Base-by-base conservation (phyloP, 2,797 vertebrate genomes). In the Acipenser ruthenus region DNA sequence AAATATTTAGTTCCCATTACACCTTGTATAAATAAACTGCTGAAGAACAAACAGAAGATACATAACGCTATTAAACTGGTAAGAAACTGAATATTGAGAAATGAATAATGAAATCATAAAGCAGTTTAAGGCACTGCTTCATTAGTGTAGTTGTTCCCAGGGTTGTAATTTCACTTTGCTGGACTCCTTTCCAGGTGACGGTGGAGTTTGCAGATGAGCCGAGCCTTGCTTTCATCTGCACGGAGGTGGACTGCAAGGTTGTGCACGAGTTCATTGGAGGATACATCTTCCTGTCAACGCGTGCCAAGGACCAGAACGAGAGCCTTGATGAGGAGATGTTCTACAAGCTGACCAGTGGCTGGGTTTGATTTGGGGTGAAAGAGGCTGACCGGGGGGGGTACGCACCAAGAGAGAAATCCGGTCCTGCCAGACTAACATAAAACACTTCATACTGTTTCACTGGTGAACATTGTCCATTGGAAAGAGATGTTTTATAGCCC, bases 301-400 rank as follows among this genome's bases (percentile, higher is more conserved):
- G 97, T 0, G 96, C 97, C 49, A 99, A 99, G 84, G 95, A 98
- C 84, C 96, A 99, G 88, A 99, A 99, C 10, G 97, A 99, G 84
- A 97, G 95, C 71, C 86, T 99, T 73, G 97, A 99, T 0, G 97
- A 99, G 79, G 97, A 99, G 87, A 98, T 99, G 96, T 99, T 99
- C 90, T 98, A 98, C 86, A 99, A 99, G 91, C 94, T 99, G 77
- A 98, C 96, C 81, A 98, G 97, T 1, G 97, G 96, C 65, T 99
- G 97, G 96, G 90, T 98, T 81, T 98, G 91, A 99, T 75, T 6
- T 67, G 72, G 70, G 13, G 3, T 47, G 68, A 77, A 81, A 72
- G 73, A 75, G 83, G 76, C 63, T 58, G 71, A 80, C 85, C 72
- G 69, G 72, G 68, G 75, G 75, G 80, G 85, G 72, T 68, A 72